These are phyloP conservation scores for Pharmacophagus antenor DNA, from an alignment of 2,888 invertebrate species.

Conservation along the genomic window DNA sequence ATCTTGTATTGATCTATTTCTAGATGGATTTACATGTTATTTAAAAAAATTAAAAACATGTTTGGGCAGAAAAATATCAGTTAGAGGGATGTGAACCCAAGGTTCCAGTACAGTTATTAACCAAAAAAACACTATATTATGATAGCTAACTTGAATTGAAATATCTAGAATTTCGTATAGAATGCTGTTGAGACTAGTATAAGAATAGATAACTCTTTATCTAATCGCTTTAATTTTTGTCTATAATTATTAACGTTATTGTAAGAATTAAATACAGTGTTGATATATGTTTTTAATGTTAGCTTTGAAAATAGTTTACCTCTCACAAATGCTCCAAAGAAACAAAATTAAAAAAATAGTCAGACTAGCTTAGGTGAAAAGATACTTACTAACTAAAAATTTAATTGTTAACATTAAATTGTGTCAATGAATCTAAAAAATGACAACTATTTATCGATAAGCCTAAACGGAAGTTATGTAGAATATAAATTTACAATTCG, in stretches of 20 bases:
- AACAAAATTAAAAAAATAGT: no score
- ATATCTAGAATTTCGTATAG: constrained; percentile 17
- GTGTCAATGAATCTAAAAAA: no score
- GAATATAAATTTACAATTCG: neutral
- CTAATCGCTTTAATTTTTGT: constrained; percentile 64
- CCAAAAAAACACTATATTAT: neutral
- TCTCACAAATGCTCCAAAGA: no score
- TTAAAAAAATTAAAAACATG: neutral
- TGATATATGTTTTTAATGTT: constrained; percentile 57
- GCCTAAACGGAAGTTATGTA: neutral
- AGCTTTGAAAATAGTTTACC: no score
- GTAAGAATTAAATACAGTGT: constrained; percentile 65
- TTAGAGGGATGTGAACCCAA: neutral
- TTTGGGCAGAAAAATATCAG: neutral
- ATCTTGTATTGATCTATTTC: neutral
- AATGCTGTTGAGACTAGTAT: constrained; percentile 44
- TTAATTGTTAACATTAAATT: no score
- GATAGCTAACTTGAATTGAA: constrained; percentile 23
- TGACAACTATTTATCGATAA: no score
- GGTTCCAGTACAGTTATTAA: neutral
- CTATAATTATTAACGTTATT: constrained; percentile 44
- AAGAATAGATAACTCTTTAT: constrained; percentile 38
- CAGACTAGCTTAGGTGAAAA: no score
- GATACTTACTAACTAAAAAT: no score
- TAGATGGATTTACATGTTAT: no score